Evolutionary conservation across 2,888 invertebrate species (phyloP).

Genomic region (Galerucella pusilla): DNA sequence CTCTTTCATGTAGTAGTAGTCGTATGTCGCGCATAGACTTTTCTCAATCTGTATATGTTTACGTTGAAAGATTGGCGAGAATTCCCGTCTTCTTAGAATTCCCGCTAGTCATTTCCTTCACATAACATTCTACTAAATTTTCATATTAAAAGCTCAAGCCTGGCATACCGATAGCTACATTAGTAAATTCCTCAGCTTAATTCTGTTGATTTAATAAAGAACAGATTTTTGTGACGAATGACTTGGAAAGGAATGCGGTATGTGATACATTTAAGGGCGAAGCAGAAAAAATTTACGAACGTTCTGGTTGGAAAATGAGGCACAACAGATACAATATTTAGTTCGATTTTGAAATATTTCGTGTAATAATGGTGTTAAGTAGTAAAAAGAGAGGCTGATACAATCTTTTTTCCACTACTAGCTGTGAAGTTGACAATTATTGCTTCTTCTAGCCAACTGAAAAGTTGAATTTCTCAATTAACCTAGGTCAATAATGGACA

Average conservation of each 20-base stretch:
- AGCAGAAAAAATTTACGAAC: neutral
- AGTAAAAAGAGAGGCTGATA: neutral
- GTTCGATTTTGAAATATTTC: neutral
- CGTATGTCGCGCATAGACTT: no score
- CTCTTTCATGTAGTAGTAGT: no score
- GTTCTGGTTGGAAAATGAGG: neutral
- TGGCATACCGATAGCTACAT: conserved; percentile 37
- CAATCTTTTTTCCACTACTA: no score
- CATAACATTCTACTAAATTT: conserved; percentile 32
- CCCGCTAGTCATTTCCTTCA: conserved; percentile 34
- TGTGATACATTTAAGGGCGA: neutral
- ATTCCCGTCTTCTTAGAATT: conserved; percentile 25
- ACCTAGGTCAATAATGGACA: no score
- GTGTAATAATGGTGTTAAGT: neutral
- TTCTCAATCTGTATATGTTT: neutral
- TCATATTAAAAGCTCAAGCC: conserved; percentile 32
- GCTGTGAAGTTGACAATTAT: no score
- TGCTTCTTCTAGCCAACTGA: no score
- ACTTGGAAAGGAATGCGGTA: conserved; percentile 29
- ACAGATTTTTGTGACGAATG: conserved; percentile 37
- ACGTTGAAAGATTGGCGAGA: conserved; percentile 3
- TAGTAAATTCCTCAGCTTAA: conserved; percentile 35
- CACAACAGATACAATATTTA: neutral
- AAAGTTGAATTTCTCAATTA: no score
- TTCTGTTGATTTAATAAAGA: conserved; percentile 35